A percentile compares a stretch with the other conserved stretches of the same genome.
These are phyloP conservation scores for Notechis scutatus DNA, from an alignment of 2,113 vertebrate genomes.

Conservation along the genomic window DNA sequence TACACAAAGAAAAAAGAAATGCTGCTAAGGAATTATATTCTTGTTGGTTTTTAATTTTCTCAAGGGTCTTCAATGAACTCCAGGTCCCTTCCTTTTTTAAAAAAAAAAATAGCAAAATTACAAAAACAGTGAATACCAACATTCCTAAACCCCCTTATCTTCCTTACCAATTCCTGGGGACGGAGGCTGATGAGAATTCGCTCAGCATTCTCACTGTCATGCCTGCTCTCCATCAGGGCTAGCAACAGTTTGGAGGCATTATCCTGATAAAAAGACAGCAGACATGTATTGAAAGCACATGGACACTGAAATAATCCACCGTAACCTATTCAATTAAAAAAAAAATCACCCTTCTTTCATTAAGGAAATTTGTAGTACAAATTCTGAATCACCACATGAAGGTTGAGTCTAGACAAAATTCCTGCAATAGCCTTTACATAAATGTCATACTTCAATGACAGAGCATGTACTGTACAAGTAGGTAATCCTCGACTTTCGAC, in stretches of 20 bases:
- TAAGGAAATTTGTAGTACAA: background rate
- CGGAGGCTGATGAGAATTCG: constrained; percentile 94
- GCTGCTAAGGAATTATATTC: background rate
- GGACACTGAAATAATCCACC: background rate
- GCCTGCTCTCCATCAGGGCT: constrained; percentile 95
- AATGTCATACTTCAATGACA: background rate
- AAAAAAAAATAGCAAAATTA: background rate
- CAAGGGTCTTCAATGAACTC: too few relatives aligned
- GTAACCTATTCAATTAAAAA: background rate
- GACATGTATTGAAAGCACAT: background rate
- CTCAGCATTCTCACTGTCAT: constrained; percentile 93
- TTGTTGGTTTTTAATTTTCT: background rate
- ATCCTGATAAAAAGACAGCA: constrained; percentile 72
- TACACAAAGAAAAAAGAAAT: background rate
- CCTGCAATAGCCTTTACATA: background rate
- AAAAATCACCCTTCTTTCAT: background rate
- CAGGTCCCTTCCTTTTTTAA: background rate
- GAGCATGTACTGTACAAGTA: background rate
- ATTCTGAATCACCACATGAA: background rate
- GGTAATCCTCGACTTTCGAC: background rate
- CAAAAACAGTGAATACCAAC: background rate
- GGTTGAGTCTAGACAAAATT: background rate
- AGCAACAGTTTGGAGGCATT: constrained; percentile 95
- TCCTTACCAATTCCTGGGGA: constrained; percentile 88
- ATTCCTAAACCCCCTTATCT: background rate